Base-by-base conservation (phyloP, 2,888 invertebrate genomes). In the Desoria tigrina region DNA sequence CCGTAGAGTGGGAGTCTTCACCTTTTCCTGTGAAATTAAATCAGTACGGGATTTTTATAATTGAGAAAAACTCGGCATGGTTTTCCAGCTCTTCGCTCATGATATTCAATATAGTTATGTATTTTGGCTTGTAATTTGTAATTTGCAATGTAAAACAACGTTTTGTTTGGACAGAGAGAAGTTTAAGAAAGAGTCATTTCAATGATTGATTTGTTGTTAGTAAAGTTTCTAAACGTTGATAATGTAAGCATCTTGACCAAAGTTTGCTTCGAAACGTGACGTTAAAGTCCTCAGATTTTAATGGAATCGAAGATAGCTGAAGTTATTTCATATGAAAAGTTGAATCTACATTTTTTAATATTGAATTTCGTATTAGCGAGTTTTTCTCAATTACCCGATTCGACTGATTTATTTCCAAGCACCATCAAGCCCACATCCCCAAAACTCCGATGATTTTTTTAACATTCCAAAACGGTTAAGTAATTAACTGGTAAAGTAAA, bases 1-100 rank as follows among this genome's bases (percentile, higher is more conserved):
- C 73, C 54, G 74, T 74, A 21, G 76, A 76, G 61, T 76, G 76
- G 62, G 72, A 71, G 65, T 76, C 76, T 11, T 68, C 74, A 26
- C 70, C 71, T 49, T 60, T 50, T 42, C 53, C 62, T 66, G 54
- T 53, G 26, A 50, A 57, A 37, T 58, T 37, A 60, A 54, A 65
- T 28, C 55, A 28, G 55, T 55, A n/a, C 9, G 21, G 9, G n/a
- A 6, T 45, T 45, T 45, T 45, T 16, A 18, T 45, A 45, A 50
- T 64, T 64, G 63, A 64, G 63, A 64, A 64, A 64, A 64, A 64
- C 63, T 64, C 63, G 53, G 16, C n/a, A n/a, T n/a, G n/a, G n/a
- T n/a, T n/a, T n/a, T n/a, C n/a, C n/a, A n/a, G n/a, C n/a, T n/a
- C n/a, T n/a, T n/a, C n/a, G n/a, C n/a, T n/a, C n/a, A n/a, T n/a